Percentiles rank a stretch among this genome's conserved stretches.
phyloP scores from a whole-genome alignment of 2,797 vertebrate species.

The Smutsia temminckii region DNA sequence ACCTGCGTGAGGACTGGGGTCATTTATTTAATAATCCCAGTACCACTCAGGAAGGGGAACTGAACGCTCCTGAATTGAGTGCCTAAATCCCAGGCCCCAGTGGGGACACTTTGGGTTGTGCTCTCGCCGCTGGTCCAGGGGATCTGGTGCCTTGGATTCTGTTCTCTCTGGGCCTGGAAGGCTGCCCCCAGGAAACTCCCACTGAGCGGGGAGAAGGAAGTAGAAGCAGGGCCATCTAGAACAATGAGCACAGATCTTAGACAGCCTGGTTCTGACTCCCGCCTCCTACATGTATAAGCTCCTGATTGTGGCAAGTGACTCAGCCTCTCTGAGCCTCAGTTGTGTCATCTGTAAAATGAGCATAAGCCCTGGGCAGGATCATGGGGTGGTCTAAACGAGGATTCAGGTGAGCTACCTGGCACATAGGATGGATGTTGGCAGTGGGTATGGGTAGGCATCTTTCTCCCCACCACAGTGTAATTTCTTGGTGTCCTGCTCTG shows the following conservation, averaged over 20 bases:
- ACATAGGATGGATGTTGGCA: no score
- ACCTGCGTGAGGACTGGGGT: background rate
- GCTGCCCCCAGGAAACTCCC: background rate
- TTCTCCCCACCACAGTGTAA: background rate
- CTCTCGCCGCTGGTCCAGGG: background rate
- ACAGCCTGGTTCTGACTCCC: background rate
- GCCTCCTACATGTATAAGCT: background rate
- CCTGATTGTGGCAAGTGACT: background rate
- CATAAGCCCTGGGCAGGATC: no score
- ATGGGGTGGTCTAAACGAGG: background rate
- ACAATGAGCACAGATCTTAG: background rate
- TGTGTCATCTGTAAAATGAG: background rate
- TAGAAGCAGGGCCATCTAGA: background rate
- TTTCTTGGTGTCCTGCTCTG: background rate
- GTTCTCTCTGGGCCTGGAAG: background rate
- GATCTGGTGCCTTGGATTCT: background rate
- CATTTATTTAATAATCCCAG: background rate
- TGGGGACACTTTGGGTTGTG: background rate
- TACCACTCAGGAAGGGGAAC: background rate
- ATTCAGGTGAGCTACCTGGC: background rate
- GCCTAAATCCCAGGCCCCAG: background rate
- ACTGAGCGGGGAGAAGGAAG: background rate
- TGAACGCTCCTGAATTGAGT: background rate
- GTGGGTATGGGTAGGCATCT: background rate
- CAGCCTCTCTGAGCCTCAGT: background rate